phyloP scores from a whole-genome alignment of 2,113 vertebrate species.

The Hypocryptadius cinnamomeus region DNA sequence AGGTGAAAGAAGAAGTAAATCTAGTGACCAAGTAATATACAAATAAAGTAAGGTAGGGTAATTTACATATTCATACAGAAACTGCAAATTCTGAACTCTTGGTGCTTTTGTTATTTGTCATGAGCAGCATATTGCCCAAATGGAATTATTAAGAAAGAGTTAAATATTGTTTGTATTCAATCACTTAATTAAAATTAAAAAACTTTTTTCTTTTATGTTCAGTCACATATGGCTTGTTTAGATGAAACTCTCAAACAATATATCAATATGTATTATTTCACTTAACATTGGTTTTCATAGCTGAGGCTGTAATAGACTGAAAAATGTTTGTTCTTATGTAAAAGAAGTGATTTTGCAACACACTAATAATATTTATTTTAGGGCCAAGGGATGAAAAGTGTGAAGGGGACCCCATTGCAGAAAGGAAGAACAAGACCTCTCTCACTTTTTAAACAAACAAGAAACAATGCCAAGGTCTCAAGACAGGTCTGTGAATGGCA shows the following conservation, averaged over 20 bases:
- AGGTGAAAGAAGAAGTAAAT: not conserved
- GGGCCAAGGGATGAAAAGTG: not conserved
- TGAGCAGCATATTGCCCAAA: not conserved
- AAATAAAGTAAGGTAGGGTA: not conserved
- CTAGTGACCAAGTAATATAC: not conserved
- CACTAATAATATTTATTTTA: not conserved
- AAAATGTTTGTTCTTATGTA: not conserved
- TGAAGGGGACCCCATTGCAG: not conserved
- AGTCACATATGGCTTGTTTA: not conserved
- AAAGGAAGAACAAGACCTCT: not conserved
- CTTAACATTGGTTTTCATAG: not conserved
- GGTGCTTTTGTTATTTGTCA: not conserved
- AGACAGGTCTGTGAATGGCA: not conserved
- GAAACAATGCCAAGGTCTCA: not conserved
- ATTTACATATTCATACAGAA: not conserved
- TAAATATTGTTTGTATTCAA: not conserved
- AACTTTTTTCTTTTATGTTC: not conserved
- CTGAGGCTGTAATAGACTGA: not conserved
- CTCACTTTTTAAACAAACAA: not conserved
- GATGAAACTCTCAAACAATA: not conserved
- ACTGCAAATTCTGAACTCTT: not conserved
- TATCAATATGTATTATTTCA: not conserved
- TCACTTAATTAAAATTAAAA: not conserved
- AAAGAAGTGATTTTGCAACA: not conserved
- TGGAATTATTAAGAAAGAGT: not conserved